phyloP scores from a whole-genome alignment of 2,888 invertebrate species.

The Eupeodes latifasciatus region DNA sequence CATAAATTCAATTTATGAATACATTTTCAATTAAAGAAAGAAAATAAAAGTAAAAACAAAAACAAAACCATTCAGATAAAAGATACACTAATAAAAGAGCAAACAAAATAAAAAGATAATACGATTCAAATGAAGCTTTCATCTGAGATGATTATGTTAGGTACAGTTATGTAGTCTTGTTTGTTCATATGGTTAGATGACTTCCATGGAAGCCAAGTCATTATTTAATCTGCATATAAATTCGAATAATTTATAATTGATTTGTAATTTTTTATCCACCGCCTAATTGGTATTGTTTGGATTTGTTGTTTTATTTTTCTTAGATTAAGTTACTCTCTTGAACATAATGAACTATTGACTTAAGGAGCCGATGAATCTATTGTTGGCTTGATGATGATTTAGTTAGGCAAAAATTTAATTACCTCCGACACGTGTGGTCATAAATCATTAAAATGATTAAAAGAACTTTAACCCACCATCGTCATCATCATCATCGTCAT shows the following conservation, averaged over 20 bases:
- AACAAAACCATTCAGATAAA: background rate
- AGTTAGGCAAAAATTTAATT: conserved; percentile 14
- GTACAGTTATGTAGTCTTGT: background rate
- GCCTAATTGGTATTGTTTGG: conserved; percentile 25
- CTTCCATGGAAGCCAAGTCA: conserved; percentile 62
- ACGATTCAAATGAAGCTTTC: conserved; percentile 37
- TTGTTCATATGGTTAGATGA: background rate
- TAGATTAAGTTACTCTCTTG: background rate
- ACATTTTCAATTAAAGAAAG: conserved; percentile 19
- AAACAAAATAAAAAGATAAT: conserved; percentile 9
- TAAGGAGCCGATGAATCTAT: background rate
- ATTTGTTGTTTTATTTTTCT: background rate
- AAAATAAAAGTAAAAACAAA: background rate
- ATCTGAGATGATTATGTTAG: background rate
- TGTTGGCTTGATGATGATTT: background rate
- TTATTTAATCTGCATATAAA: conserved; percentile 71
- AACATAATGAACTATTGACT: background rate
- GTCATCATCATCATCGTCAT: background rate
- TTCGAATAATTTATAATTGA: conserved; percentile 60
- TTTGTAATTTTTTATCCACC: conserved; percentile 60
- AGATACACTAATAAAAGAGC: background rate
- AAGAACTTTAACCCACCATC: conserved; percentile 24
- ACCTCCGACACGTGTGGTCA: conserved; percentile 22
- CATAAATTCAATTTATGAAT: conserved; percentile 60
- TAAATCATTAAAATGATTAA: conserved; percentile 38